phyloP scores from a whole-genome alignment of 92 coral and sea anemone species.

The Zoanthus sansibaricus region DNA sequence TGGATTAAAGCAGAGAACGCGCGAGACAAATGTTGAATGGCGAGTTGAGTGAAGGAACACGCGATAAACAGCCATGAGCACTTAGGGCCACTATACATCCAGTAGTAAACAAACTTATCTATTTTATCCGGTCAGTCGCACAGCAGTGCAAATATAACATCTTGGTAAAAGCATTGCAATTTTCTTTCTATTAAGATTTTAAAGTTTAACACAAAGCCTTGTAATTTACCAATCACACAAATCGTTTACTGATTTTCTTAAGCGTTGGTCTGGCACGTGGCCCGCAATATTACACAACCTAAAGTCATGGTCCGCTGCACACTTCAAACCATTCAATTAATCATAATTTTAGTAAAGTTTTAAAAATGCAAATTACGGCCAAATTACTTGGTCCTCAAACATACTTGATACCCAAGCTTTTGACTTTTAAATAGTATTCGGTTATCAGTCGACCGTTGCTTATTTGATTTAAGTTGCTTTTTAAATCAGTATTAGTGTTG shows the following conservation, averaged over 20 bases:
- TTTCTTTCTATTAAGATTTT: neutral
- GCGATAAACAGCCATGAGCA: too few relatives aligned
- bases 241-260: slow-evolving; percentile 1
- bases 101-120: neutral
- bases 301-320: neutral
- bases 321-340: neutral
- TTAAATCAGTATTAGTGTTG: neutral
- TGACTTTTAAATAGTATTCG: neutral
- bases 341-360: neutral
- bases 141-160: neutral
- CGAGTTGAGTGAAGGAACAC: too few relatives aligned
- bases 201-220: neutral
- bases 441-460: too few relatives aligned
- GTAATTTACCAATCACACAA: neutral
- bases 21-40: too few relatives aligned
- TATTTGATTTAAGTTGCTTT: neutral
- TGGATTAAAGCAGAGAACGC: too few relatives aligned
- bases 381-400: too few relatives aligned
- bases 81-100: neutral
- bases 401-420: neutral
- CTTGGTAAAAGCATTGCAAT: neutral
- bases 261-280: slow-evolving; percentile 27
- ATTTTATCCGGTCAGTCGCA: neutral
- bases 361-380: neutral
- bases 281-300: neutral